Percentiles rank a stretch among this genome's conserved stretches.
These are phyloP conservation scores for Hippocampus mohnikei DNA, from an alignment of 2,113 vertebrate genomes.

Conservation along the genomic window DNA sequence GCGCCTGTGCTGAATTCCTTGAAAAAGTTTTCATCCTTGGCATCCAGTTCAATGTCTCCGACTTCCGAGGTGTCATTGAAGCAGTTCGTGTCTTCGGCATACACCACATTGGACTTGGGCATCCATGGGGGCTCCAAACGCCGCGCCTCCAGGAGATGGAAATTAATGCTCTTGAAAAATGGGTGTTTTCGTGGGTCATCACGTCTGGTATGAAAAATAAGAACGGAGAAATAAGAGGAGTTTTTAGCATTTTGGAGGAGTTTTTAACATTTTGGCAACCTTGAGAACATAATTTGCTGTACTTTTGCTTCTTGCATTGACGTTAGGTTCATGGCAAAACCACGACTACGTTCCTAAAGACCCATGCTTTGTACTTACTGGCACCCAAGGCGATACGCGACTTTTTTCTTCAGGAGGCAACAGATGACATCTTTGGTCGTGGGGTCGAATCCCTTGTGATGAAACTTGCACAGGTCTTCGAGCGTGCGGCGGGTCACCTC, in stretches of 20 bases:
- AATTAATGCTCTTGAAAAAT: constrained; percentile 82
- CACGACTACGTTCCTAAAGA: neutral
- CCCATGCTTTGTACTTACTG: constrained; percentile 64
- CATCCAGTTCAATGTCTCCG: constrained; percentile 71
- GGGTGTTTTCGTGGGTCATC: constrained; percentile 79
- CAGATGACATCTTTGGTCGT: constrained; percentile 77
- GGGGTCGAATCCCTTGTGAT: constrained; percentile 75
- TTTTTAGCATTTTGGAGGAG: no score
- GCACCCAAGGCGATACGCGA: constrained; percentile 78
- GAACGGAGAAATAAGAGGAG: no score
- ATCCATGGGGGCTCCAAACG: constrained; percentile 79
- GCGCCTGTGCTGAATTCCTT: constrained; percentile 82
- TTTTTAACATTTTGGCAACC: neutral
- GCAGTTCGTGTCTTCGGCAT: constrained; percentile 76
- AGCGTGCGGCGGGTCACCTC: constrained; percentile 81
- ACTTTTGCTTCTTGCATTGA: neutral
- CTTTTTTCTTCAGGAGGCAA: constrained; percentile 80
- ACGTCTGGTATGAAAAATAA: constrained; percentile 49
- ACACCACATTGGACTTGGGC: constrained; percentile 81
- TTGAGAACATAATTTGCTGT: neutral
- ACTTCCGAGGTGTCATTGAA: constrained; percentile 77
- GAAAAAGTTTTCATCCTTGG: constrained; percentile 80
- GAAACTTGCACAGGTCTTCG: constrained; percentile 80
- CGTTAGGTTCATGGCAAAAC: no score
- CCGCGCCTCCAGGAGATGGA: constrained; percentile 79